A percentile compares a stretch with the other conserved stretches of the same genome.
phyloP scores from a whole-genome alignment of 2,113 vertebrate species.

The Globicephala melas region DNA sequence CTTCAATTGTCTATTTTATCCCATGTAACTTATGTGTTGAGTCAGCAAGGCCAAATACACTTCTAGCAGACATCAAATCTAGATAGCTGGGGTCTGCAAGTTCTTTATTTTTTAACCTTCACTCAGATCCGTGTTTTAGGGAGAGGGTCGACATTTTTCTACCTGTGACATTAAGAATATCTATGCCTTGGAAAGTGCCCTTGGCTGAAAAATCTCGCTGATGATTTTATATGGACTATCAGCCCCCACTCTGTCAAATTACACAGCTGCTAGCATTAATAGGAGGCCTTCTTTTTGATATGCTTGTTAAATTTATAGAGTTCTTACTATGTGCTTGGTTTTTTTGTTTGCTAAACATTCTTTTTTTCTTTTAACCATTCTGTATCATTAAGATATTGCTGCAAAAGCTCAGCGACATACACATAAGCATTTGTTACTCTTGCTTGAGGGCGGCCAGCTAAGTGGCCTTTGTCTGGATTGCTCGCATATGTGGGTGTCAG shows the following conservation, averaged over 20 bases:
- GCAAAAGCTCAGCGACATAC: not conserved
- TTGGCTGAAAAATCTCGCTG: constrained; percentile 8
- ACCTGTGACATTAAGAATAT: not conserved
- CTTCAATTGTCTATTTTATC: constrained; percentile 27
- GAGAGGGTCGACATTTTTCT: constrained; percentile 17
- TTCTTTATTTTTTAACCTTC: constrained; percentile 43
- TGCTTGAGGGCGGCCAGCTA: not conserved
- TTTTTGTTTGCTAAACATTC: not conserved
- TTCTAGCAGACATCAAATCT: not conserved
- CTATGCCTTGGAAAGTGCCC: not conserved
- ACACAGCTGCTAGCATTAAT: not conserved
- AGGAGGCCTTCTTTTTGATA: not conserved
- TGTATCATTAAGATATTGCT: not conserved
- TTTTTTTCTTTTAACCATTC: not conserved
- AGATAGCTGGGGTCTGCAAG: constrained; percentile 15
- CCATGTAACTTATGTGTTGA: constrained; percentile 42
- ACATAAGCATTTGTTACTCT: not conserved
- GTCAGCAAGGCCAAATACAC: constrained; percentile 57
- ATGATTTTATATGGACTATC: not conserved
- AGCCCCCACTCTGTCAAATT: not conserved
- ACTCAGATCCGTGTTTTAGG: constrained; percentile 33
- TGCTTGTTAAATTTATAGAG: not conserved
- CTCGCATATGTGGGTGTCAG: not conserved
- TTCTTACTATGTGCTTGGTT: not conserved
- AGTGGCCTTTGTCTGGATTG: not conserved